Evolutionary conservation across 2,797 vertebrate genomes (phyloP), one percentile per base, ranked within the genome.

Genomic region (Malacoraja senta): DNA sequence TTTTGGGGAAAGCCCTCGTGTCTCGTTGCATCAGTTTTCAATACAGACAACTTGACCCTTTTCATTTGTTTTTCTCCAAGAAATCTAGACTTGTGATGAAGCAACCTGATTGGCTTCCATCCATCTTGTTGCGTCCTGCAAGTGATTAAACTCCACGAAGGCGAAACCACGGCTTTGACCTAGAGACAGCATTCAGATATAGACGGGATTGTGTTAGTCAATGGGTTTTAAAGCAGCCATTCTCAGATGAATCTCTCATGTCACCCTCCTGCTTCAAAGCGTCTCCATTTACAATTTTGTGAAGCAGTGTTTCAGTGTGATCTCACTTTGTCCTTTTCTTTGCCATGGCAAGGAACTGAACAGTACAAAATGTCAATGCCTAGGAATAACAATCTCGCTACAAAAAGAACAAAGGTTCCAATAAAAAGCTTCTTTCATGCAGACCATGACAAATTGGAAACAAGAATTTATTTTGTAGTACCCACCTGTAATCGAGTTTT

Each of bases 141-240:
- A 99, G 99, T 99, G 99, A 99, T 99, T 99, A 99, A 99, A 99
- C 98, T 99, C 99, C 99, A 99, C 98, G 98, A 99, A 99, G 99
- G 99, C 99, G 98, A 99, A 99, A 99, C 99, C 98, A 98, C 99
- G 98, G 99, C 99, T 99, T 99, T 99, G 98, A 99, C 99, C 99
- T 99, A 99, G 99, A 99, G 98, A 99, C 99, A 99, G 99, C 98
- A 99, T 99, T 99, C 99, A 99, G 98, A 99, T 99, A 99, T 99
- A 99, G 98, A 99, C 98, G 99, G 99, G 98, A 99, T 99, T 96
- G 98, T 99, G 99, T 99, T 99, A 99, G 99, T 99, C 98, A 98
- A 97, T 98, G 98, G 98, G 98, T 98, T 98, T 98, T 98, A 98
- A 98, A 97, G 98, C 97, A 98, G 98, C 97, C 90, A 92, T 92